These are phyloP conservation scores for Propithecus perrieri DNA, from an alignment of 2,797 vertebrate genomes.

Conservation along the genomic window DNA sequence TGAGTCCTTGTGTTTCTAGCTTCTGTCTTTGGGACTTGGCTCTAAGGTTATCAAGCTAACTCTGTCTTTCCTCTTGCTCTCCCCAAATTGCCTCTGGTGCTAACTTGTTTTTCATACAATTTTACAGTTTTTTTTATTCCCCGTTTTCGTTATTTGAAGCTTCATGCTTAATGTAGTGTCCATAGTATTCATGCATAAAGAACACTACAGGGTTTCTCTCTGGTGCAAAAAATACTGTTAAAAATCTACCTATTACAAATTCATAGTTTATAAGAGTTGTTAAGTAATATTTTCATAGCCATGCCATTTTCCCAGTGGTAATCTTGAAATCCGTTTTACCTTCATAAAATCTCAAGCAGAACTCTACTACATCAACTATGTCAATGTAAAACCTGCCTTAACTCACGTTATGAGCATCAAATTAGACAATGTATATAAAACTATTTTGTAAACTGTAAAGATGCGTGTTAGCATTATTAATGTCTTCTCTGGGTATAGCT, in stretches of 20 bases:
- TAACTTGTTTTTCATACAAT: background rate
- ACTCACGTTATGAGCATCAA: background rate
- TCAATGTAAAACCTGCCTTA: background rate
- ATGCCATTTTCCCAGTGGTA: background rate
- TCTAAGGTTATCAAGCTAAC: background rate
- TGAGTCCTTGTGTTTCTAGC: background rate
- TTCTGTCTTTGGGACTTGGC: background rate
- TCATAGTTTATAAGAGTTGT: background rate
- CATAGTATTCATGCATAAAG: background rate
- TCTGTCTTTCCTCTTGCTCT: background rate
- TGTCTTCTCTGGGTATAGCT: background rate
- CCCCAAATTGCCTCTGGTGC: background rate
- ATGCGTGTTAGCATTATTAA: background rate
- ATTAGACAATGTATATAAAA: background rate
- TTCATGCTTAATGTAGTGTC: background rate
- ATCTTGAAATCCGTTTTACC: background rate
- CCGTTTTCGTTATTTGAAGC: background rate
- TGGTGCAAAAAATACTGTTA: slow-evolving; percentile 18
- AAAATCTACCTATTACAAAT: slow-evolving; percentile 17
- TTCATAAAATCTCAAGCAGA: background rate
- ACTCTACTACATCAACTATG: background rate
- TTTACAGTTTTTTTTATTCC: background rate
- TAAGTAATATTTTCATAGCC: background rate
- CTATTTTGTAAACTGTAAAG: background rate
- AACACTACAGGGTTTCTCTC: background rate